These are phyloP conservation scores for Alectoris magna DNA, from an alignment of 2,797 vertebrate species.

Conservation along the genomic window DNA sequence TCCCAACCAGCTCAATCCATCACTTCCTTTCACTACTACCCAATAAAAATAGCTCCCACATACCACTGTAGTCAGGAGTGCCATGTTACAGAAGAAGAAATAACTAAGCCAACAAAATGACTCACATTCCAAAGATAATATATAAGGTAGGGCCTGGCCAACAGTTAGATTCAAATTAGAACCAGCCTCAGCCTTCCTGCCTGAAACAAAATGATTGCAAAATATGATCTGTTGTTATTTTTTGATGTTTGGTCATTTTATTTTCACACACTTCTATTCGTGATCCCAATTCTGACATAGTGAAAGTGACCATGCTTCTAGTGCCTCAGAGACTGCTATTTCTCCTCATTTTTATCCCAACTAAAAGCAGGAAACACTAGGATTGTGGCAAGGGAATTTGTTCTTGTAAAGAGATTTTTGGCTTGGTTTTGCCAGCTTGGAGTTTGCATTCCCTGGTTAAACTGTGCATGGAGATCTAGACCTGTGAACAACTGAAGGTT, in stretches of 20 bases:
- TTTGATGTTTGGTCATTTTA: conserved; percentile 39
- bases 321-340: background rate
- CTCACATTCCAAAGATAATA: conserved; percentile 75
- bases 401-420: background rate
- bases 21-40: conserved; percentile 70
- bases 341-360: background rate
- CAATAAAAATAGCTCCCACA: conserved; percentile 74
- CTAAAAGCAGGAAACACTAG: background rate
- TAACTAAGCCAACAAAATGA: conserved; percentile 71
- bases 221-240: conserved; percentile 64
- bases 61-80: conserved; percentile 64
- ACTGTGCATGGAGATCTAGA: background rate
- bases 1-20: conserved; percentile 61
- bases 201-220: conserved; percentile 45
- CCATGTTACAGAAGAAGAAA: conserved; percentile 70
- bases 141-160: conserved; percentile 68
- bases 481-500: fast-evolving
- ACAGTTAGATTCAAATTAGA: conserved; percentile 67
- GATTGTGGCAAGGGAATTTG: background rate
- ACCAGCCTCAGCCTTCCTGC: conserved; percentile 58
- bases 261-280: background rate
- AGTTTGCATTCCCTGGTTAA: background rate
- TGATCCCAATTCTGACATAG: background rate
- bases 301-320: background rate
- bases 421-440: background rate